Evolutionary conservation across 1,140 invertebrate genomes (phyloP), one percentile per base, ranked within the genome.

Genomic region (Aphis craccivora): DNA sequence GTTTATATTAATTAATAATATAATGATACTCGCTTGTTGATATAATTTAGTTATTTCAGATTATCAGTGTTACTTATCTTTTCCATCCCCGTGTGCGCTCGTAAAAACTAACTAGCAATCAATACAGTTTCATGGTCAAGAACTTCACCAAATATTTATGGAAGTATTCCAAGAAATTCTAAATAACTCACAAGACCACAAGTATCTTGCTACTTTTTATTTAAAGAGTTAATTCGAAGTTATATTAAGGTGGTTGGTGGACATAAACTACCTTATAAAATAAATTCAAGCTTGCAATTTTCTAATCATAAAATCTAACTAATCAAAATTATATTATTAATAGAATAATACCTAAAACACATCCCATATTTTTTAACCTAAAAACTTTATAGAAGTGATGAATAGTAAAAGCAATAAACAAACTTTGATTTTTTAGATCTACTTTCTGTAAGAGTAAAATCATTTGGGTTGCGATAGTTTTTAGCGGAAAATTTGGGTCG

Each of bases 91-190:
- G 11, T 45, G 48, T 89, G 14, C 60, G 30, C 60, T 30, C 0
- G 14, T 20, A 4, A 67, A 11, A n/a, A 87, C 35, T 22, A 18
- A 23, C 14, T 40, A 37, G 5, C 35, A 89, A 89, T 89, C 87
- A 89, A 89, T 89, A 89, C n/a, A 37, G 48, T 37, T 89, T 89
- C 87, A 89, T 35, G 48, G 87, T 89, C 51, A 89, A 89, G 87
- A 35, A 55, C 87, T 53, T 55, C 11, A 55, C 48, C 22, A 37
- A 37, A 40, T 25, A 23, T 35, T 89, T 40, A n/a, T 89, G 87
- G 87, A 51, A 45, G n/a, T 11, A 8, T 18, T 89, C 87, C 87
- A 89, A 89, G n/a, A 40, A 89, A 25, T 37, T 51, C 9, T 89
- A 51, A 88, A 88, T 48, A 30, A 45, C 45, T 88, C 45, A 20